phyloP scores from a whole-genome alignment of 2,113 vertebrate species.

The Colius striatus region DNA sequence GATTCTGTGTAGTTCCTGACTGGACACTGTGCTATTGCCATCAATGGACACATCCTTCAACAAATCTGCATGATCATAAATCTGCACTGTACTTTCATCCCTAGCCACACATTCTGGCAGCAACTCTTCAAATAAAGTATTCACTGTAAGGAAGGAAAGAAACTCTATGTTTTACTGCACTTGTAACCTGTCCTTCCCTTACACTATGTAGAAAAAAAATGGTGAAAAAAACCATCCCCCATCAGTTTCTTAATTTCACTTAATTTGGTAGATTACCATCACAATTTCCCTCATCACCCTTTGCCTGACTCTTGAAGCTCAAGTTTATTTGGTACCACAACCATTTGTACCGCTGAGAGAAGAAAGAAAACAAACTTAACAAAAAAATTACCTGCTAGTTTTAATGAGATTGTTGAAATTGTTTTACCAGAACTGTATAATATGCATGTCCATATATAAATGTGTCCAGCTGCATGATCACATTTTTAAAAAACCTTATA shows the following conservation, averaged over 20 bases:
- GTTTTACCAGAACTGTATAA: background rate
- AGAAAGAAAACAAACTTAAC: background rate
- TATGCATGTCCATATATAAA: background rate
- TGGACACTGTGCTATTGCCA: background rate
- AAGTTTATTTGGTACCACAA: background rate
- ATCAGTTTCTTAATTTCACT: background rate
- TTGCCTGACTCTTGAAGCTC: background rate
- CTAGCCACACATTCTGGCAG: background rate
- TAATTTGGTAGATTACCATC: background rate
- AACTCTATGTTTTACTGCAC: background rate
- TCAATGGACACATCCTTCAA: background rate
- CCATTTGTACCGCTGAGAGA: background rate
- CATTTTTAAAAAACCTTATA: background rate
- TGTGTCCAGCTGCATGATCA: background rate
- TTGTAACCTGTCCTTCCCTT: background rate
- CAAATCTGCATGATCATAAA: background rate
- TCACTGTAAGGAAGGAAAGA: background rate
- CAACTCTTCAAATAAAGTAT: rapidly evolving
- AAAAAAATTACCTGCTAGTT: background rate
- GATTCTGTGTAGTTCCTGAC: background rate
- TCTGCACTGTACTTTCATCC: background rate
- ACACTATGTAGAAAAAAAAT: background rate
- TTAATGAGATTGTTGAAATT: background rate
- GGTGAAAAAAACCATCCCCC: background rate
- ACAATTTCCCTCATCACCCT: background rate